Conservation (phyloP, 2,113 vertebrate species). For the Camarhynchus parvulus region DNA sequence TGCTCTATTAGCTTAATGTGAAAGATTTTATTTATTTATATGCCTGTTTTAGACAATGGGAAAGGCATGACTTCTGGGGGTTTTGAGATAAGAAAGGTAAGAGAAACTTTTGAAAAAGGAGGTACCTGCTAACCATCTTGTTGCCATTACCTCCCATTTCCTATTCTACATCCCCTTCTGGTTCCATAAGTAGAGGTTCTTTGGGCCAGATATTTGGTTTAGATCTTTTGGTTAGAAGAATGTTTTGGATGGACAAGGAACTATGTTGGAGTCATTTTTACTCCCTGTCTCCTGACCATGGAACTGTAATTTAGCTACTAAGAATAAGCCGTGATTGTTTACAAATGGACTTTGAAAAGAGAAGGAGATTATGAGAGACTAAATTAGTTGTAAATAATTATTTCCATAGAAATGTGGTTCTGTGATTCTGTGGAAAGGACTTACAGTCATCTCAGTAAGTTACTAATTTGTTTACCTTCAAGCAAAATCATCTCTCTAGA, state of each 20-base stretch:
- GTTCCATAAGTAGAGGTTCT: neutral
- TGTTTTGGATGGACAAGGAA: neutral
- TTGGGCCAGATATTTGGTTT: neutral
- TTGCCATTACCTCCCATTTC: neutral
- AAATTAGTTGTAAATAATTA: neutral
- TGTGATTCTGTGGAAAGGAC: neutral
- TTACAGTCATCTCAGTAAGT: neutral
- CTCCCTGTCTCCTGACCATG: neutral
- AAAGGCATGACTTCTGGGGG: neutral
- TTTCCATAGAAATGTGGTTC: neutral
- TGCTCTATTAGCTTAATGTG: neutral
- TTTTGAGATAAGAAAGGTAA: neutral
- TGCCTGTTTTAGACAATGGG: neutral
- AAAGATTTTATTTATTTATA: neutral
- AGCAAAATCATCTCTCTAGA: slow-evolving; percentile 42
- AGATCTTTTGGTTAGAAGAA: neutral
- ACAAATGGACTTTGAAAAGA: neutral
- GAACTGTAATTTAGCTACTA: neutral
- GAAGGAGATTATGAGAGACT: neutral
- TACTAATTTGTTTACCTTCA: slow-evolving; percentile 59
- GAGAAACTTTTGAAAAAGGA: neutral
- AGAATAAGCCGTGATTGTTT: neutral
- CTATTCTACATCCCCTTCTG: neutral
- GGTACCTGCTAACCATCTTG: neutral
- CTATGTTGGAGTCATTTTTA: neutral